Percentiles rank a stretch among this genome's conserved stretches.
These are phyloP conservation scores for Arnoldichthys spilopterus DNA, from an alignment of 2,797 vertebrate genomes.

Conservation along the genomic window DNA sequence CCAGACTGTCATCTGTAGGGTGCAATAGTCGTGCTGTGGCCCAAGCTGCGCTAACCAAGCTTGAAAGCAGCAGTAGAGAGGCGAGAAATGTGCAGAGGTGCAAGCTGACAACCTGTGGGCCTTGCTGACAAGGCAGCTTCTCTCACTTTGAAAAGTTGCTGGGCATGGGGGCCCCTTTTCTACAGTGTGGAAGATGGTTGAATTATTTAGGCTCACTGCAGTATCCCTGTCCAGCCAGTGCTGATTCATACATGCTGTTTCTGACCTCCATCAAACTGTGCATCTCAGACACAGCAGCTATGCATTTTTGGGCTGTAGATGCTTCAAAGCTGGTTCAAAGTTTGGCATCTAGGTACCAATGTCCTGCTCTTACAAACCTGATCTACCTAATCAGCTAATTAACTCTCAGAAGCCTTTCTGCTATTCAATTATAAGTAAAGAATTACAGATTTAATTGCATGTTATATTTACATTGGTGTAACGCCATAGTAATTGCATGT, in stretches of 20 bases:
- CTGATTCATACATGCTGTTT: not conserved
- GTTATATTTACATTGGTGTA: not conserved
- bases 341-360: not conserved
- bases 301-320: not conserved
- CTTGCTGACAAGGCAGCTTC: slow-evolving; percentile 60
- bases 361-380: not conserved
- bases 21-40: not conserved
- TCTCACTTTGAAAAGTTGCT: slow-evolving; percentile 65
- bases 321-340: not conserved
- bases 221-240: slow-evolving; percentile 13
- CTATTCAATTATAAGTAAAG: not conserved
- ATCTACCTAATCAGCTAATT: not conserved
- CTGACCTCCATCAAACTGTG: slow-evolving; percentile 37
- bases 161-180: slow-evolving; percentile 49
- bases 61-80: slow-evolving; percentile 42
- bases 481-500: no score
- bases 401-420: not conserved
- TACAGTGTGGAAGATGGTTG: slow-evolving; percentile 46
- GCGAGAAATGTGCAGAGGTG: slow-evolving; percentile 48
- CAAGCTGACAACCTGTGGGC: slow-evolving; percentile 47
- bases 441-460: no score
- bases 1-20: slow-evolving; percentile 29
- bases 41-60: slow-evolving; percentile 31
- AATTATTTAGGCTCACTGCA: slow-evolving; percentile 68
- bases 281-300: not conserved